A percentile compares a stretch with the other conserved stretches of the same genome.
These are phyloP conservation scores for Aspidiotus rigidus DNA, from an alignment of 2,888 invertebrate genomes.

Conservation along the genomic window DNA sequence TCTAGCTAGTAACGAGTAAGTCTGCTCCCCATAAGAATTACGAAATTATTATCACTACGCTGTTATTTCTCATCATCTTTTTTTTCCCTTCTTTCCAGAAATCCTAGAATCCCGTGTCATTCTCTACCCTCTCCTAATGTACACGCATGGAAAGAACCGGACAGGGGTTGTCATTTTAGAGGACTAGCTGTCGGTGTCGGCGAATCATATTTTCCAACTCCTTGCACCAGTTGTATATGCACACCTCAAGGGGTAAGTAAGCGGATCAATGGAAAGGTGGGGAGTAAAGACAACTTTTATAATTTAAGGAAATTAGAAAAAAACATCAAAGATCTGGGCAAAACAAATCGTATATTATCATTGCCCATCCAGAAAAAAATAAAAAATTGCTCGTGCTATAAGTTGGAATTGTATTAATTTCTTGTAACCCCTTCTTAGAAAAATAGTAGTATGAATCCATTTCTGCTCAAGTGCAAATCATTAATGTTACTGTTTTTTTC, in stretches of 20 bases:
- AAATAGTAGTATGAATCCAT: not conserved
- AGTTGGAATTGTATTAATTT: no score
- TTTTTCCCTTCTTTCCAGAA: slow-evolving; percentile 46
- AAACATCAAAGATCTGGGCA: no score
- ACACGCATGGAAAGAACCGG: slow-evolving; percentile 72
- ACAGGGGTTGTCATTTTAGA: slow-evolving; percentile 60
- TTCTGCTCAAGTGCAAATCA: not conserved
- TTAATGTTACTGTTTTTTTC: no score
- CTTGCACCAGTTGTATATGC: slow-evolving; percentile 82
- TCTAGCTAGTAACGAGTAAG: slow-evolving; percentile 76
- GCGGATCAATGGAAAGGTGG: not conserved
- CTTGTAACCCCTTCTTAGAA: not conserved
- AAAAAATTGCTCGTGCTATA: no score
- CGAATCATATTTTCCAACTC: slow-evolving; percentile 77
- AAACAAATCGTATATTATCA: no score
- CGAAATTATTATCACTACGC: no score
- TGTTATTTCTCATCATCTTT: not conserved
- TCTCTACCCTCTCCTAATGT: slow-evolving; percentile 72
- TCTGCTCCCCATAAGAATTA: slow-evolving; percentile 33
- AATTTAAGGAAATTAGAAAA: no score
- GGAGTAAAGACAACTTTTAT: no score
- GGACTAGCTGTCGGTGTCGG: slow-evolving; percentile 68
- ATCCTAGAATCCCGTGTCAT: slow-evolving; percentile 75
- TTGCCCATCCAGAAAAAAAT: no score
- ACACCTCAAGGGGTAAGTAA: slow-evolving; percentile 57